phyloP scores from a whole-genome alignment of 92 coral and sea anemone genomes.

The Porites cylindrica region DNA sequence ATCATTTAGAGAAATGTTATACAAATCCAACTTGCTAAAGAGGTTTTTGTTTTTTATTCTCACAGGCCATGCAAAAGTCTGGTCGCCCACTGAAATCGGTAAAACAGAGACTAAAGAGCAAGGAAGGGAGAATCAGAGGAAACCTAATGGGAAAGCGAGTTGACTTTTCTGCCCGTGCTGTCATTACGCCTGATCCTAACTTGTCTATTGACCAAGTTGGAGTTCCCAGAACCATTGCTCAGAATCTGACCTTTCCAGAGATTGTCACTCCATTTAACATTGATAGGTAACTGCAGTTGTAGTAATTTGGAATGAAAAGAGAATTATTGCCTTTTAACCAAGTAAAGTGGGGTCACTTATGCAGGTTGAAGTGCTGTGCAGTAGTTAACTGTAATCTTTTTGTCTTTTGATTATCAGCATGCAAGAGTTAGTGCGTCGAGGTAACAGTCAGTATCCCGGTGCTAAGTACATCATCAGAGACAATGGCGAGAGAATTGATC shows the following conservation, averaged over 20 bases:
- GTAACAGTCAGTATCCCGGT: conserved; percentile 97
- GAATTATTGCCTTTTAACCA: neutral
- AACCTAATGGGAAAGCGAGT: conserved; percentile 99
- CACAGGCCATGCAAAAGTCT: conserved; percentile 99
- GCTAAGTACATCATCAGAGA: conserved; percentile 98
- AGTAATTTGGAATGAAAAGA: too few relatives aligned
- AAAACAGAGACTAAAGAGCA: conserved; percentile 97
- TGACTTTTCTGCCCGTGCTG: conserved; percentile 99
- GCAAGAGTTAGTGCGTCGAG: conserved; percentile 95
- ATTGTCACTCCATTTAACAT: conserved; percentile 99
- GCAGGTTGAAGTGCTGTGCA: neutral
- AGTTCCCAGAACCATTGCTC: conserved; percentile 97
- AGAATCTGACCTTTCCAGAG: conserved; percentile 97
- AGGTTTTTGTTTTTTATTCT: neutral
- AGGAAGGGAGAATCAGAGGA: conserved; percentile 99
- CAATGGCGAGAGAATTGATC: conserved; percentile 97
- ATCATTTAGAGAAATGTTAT: neutral
- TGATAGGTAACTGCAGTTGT: conserved; percentile 70
- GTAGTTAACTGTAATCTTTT: neutral
- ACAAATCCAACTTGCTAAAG: neutral
- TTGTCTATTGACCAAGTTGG: conserved; percentile 98
- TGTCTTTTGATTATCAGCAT: conserved; percentile 65
- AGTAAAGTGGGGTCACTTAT: neutral
- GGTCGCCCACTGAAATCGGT: conserved; percentile 98
- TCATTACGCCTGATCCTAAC: conserved; percentile 97